Conservation (phyloP, 2,113 vertebrate genomes). For the Prochilodus magdalenae region DNA sequence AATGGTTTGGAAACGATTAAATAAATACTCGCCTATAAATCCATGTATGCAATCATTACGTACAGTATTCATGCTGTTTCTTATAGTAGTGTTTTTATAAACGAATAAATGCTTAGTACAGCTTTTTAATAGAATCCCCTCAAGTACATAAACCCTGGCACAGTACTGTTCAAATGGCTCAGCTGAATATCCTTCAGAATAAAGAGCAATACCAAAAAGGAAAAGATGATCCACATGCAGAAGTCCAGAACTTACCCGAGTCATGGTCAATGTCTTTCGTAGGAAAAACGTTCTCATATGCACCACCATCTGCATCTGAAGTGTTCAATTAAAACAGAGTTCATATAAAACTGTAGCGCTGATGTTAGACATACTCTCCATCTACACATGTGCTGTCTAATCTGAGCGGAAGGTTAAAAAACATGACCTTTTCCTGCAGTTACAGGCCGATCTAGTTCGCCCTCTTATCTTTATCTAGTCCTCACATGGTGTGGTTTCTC, state of each 20-base stretch:
- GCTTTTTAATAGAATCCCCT: no score
- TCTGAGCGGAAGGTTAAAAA: background rate
- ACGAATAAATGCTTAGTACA: no score
- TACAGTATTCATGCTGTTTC: no score
- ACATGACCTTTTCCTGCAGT: background rate
- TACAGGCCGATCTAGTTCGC: background rate
- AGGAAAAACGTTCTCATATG: slow-evolving; percentile 49
- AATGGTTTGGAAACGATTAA: no score
- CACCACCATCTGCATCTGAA: background rate
- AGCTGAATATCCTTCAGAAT: no score
- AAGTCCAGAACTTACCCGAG: slow-evolving; percentile 46
- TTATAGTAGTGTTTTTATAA: no score
- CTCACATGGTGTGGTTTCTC: slow-evolving; percentile 28
- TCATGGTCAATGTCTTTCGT: slow-evolving; percentile 15
- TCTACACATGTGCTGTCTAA: background rate
- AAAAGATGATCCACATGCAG: no score
- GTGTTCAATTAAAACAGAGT: background rate
- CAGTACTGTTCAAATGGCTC: no score
- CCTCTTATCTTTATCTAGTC: slow-evolving; percentile 18
- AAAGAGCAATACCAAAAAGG: no score
- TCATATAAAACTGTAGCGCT: background rate
- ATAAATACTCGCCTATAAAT: no score
- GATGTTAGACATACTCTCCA: background rate
- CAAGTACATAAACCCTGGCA: no score
- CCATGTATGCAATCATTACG: no score